Percentiles rank a stretch among this genome's conserved stretches.
These are phyloP conservation scores for Spodoptera picta DNA, from an alignment of 2,888 invertebrate species.

Conservation along the genomic window DNA sequence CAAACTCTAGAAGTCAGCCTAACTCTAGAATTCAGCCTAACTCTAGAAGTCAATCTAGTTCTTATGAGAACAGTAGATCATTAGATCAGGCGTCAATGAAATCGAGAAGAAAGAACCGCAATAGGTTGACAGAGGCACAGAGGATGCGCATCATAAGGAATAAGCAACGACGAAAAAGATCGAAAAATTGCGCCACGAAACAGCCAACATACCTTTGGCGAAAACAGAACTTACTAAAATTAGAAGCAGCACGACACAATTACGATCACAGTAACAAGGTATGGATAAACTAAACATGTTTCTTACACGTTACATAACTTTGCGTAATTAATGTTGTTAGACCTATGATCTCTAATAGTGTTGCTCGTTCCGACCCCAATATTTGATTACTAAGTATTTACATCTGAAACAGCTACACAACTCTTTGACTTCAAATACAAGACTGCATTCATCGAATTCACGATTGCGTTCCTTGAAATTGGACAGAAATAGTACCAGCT, in stretches of 20 bases:
- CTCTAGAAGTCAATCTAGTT: constrained; percentile 67
- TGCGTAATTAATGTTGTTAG: no score
- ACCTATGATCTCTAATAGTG: no score
- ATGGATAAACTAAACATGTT: constrained; percentile 5
- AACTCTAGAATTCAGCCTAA: constrained; percentile 65
- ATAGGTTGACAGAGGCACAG: constrained; percentile 64
- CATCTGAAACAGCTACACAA: no score
- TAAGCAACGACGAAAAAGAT: constrained; percentile 77
- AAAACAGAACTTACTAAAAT: constrained; percentile 64
- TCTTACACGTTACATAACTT: background rate
- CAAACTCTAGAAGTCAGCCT: constrained; percentile 64
- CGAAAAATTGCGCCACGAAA: constrained; percentile 83
- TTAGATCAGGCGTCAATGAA: constrained; percentile 61
- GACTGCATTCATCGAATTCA: no score
- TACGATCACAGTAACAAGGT: constrained; percentile 58
- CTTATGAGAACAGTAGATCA: constrained; percentile 75
- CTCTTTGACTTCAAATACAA: no score
- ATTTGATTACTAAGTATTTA: no score
- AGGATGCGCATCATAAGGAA: constrained; percentile 72
- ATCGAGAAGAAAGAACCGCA: constrained; percentile 64
- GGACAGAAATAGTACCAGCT: no score
- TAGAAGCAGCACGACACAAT: constrained; percentile 58
- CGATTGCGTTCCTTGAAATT: no score
- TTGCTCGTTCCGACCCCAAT: no score
- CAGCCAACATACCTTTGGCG: constrained; percentile 83